These are phyloP conservation scores for Anoura caudifer DNA, from an alignment of 2,113 vertebrate genomes.

Conservation along the genomic window DNA sequence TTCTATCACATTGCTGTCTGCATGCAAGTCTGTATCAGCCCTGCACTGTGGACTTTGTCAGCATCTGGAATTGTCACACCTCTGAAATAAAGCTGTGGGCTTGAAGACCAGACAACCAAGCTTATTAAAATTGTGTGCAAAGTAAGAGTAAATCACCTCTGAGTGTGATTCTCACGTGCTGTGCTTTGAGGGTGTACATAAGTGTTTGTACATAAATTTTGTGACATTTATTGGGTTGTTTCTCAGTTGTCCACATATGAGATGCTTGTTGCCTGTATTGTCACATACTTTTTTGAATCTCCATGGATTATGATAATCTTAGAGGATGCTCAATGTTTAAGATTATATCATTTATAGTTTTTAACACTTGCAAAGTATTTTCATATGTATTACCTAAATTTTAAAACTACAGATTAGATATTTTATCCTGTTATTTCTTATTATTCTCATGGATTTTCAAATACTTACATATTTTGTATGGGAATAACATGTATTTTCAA, in stretches of 20 bases:
- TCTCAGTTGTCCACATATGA: conserved; percentile 30
- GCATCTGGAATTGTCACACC: conserved; percentile 45
- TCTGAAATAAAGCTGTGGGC: conserved; percentile 65
- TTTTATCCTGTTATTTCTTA: conserved; percentile 19
- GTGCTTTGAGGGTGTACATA: conserved; percentile 39
- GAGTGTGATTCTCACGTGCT: conserved; percentile 37
- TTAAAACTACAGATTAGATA: background rate
- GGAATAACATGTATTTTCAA: conserved; percentile 24
- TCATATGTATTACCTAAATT: conserved; percentile 21
- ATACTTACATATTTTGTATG: background rate
- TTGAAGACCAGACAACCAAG: conserved; percentile 65
- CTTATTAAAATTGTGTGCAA: conserved; percentile 63
- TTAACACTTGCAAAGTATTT: conserved; percentile 16
- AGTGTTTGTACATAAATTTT: conserved; percentile 35
- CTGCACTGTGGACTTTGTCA: conserved; percentile 61
- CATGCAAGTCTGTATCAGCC: conserved; percentile 61
- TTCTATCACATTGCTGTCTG: conserved; percentile 65
- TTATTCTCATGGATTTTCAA: conserved; percentile 67
- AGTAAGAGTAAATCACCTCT: conserved; percentile 57
- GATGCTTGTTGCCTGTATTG: conserved; percentile 29
- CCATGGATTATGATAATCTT: conserved; percentile 48
- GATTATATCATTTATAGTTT: background rate
- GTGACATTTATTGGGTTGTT: background rate
- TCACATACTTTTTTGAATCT: conserved; percentile 66
- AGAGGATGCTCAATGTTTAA: background rate